These are phyloP conservation scores for Bostrychus sinensis DNA, from an alignment of 2,113 vertebrate genomes.

Conservation along the genomic window DNA sequence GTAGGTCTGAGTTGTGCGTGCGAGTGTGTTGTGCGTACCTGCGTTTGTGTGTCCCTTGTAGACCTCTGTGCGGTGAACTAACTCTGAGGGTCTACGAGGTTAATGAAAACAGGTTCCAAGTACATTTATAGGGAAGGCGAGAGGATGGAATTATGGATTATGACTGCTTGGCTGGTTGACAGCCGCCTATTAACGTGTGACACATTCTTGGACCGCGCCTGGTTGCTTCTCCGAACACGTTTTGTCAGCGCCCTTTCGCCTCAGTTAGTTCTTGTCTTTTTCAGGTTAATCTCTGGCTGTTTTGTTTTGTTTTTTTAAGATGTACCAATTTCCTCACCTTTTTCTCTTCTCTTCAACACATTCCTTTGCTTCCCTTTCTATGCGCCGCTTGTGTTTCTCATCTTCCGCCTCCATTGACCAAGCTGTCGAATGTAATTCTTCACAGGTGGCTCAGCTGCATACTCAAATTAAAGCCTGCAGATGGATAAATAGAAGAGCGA, in stretches of 20 bases:
- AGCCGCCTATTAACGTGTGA: slow-evolving; percentile 49
- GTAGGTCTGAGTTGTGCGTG: slow-evolving; percentile 12
- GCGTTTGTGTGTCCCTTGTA: slow-evolving; percentile 7
- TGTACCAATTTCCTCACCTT: background rate
- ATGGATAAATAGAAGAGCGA: slow-evolving; percentile 16
- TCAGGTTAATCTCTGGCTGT: background rate
- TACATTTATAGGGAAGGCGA: slow-evolving; percentile 38
- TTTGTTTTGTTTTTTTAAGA: background rate
- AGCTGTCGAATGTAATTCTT: slow-evolving; percentile 40
- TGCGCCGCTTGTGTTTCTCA: slow-evolving; percentile 36
- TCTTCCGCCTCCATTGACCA: slow-evolving; percentile 32
- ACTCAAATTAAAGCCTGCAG: slow-evolving; percentile 37
- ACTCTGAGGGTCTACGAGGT: slow-evolving; percentile 51
- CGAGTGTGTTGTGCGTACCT: slow-evolving; percentile 8
- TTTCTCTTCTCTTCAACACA: background rate
- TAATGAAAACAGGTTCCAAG: slow-evolving; percentile 58
- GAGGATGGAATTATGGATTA: slow-evolving; percentile 55
- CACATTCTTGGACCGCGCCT: slow-evolving; percentile 39
- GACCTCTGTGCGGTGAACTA: slow-evolving; percentile 26
- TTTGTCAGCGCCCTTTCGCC: background rate
- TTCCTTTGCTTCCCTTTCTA: background rate
- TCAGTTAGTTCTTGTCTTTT: slow-evolving; percentile 10
- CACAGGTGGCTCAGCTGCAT: slow-evolving; percentile 37
- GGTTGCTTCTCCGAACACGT: slow-evolving; percentile 15
- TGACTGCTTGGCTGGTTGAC: slow-evolving; percentile 54